Evolutionary conservation across 2,797 vertebrate genomes (phyloP).

Genomic region (Trichosurus vulpecula): DNA sequence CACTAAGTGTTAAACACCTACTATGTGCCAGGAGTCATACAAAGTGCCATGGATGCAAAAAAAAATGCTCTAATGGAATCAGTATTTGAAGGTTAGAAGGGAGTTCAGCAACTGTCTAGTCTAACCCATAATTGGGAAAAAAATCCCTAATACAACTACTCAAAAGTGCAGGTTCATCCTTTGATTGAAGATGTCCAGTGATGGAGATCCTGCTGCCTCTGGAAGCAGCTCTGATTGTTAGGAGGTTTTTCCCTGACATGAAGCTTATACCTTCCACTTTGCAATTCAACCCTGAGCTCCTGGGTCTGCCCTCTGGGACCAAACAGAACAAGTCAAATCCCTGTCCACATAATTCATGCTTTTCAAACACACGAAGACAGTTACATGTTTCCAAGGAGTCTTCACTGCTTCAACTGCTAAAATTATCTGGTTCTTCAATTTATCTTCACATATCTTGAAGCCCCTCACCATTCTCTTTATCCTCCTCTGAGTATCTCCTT

Average conservation of each 20-base stretch:
- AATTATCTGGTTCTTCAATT: background rate
- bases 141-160: background rate
- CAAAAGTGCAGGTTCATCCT: background rate
- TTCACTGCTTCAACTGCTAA: background rate
- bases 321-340: background rate
- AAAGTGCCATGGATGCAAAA: background rate
- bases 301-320: background rate
- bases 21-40: background rate
- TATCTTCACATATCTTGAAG: background rate
- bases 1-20: background rate
- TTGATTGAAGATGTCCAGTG: background rate
- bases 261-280: background rate
- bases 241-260: background rate
- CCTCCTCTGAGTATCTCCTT: background rate
- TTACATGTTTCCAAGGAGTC: background rate
- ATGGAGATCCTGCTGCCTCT: background rate
- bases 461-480: background rate
- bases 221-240: background rate
- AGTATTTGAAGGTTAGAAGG: background rate
- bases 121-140: background rate
- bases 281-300: background rate
- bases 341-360: background rate
- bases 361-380: background rate
- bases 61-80: background rate
- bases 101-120: background rate